These are phyloP conservation scores for Synchiropus splendidus DNA, from an alignment of 2,113 vertebrate species.

Conservation along the genomic window DNA sequence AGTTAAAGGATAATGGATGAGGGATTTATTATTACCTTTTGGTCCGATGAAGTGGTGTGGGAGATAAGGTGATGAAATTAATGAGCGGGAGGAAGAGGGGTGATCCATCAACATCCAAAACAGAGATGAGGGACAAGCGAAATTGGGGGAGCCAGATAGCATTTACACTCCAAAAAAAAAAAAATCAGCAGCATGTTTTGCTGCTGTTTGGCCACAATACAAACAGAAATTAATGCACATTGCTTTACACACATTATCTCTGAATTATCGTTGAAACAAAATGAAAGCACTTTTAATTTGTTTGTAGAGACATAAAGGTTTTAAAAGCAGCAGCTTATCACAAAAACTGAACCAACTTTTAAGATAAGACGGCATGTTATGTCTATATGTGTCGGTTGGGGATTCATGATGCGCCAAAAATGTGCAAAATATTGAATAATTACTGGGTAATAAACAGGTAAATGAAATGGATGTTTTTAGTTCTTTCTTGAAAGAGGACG, in stretches of 20 bases:
- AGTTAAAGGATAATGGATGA: constrained; percentile 98
- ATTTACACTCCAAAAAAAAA: constrained; percentile 47
- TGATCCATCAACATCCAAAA: constrained; percentile 91
- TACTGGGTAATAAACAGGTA: no score
- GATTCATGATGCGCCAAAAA: no score
- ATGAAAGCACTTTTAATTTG: no score
- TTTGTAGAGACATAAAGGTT: no score
- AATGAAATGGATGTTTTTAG: no score
- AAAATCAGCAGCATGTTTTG: constrained; percentile 39
- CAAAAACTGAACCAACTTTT: no score
- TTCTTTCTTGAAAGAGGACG: no score
- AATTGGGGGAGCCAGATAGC: constrained; percentile 65
- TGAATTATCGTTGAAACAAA: no score
- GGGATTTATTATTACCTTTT: constrained; percentile 99
- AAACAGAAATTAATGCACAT: background rate
- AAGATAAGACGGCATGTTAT: no score
- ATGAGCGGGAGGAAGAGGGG: constrained; percentile 91
- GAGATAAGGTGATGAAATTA: constrained; percentile 99
- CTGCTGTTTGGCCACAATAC: constrained; percentile 12
- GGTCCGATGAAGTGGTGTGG: constrained; percentile 97
- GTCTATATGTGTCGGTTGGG: no score
- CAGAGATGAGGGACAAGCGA: constrained; percentile 55
- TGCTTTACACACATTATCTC: constrained; percentile 9
- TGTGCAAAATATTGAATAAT: no score
- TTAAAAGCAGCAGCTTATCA: no score